Evolutionary conservation across 2,797 vertebrate genomes (phyloP).

Genomic region (Podargus strigoides): DNA sequence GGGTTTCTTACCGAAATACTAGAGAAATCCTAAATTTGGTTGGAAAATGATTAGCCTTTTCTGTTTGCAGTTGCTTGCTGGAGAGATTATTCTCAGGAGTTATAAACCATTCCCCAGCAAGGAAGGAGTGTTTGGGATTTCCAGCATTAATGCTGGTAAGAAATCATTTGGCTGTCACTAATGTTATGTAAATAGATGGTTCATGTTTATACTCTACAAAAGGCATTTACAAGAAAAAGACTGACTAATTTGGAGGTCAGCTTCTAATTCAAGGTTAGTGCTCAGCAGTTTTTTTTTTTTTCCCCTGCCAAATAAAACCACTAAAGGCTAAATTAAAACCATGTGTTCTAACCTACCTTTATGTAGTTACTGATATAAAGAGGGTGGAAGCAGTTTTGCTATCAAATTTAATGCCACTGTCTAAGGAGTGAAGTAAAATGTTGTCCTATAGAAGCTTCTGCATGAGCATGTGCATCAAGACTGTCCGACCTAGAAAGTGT

Average conservation of each 20-base stretch:
- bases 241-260: conserved; percentile 49
- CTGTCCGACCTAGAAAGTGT: background rate
- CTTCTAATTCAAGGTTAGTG: conserved; percentile 58
- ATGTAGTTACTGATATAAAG: conserved; percentile 26
- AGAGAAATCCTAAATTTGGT: background rate
- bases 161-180: conserved; percentile 50
- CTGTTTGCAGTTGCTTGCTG: background rate
- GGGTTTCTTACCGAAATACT: background rate
- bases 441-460: background rate
- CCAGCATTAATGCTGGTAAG: conserved; percentile 27
- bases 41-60: background rate
- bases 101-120: conserved; percentile 3
- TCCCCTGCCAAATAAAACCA: conserved; percentile 4
- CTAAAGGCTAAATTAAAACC: conserved; percentile 44
- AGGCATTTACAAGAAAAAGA: conserved; percentile 53
- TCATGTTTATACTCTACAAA: conserved; percentile 52
- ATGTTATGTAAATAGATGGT: conserved; percentile 45
- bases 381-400: conserved; percentile 3
- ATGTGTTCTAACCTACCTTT: conserved; percentile 29
- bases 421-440: background rate
- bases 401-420: background rate
- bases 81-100: background rate
- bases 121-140: conserved; percentile 41
- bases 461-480: background rate
- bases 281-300: background rate